phyloP scores from a whole-genome alignment of 2,888 invertebrate genomes.

The Leptinotarsa haldemani region DNA sequence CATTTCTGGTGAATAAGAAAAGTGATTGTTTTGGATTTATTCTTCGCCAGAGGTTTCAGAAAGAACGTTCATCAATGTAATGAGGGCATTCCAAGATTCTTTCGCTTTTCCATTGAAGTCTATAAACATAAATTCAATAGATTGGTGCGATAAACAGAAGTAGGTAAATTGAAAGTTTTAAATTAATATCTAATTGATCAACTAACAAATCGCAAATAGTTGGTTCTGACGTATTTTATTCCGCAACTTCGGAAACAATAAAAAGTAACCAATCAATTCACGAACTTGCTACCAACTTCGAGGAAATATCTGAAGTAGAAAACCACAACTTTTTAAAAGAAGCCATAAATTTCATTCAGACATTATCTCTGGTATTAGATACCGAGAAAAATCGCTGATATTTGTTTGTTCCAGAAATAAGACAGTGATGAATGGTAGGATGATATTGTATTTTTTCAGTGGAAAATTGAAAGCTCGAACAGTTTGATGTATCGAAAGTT shows the following conservation, averaged over 20 bases:
- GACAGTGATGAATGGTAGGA: slow-evolving; percentile 20
- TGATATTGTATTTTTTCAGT: background rate
- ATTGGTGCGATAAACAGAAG: too few species aligned
- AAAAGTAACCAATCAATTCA: background rate
- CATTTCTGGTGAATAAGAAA: too few species aligned
- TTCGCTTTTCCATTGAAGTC: too few species aligned
- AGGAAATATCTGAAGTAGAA: slow-evolving; percentile 23
- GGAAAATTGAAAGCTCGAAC: background rate
- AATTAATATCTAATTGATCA: too few species aligned
- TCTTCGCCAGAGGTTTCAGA: too few species aligned
- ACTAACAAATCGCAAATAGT: too few species aligned
- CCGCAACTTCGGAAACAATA: background rate
- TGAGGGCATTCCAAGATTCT: too few species aligned
- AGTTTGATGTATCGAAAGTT: background rate
- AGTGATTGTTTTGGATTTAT: too few species aligned
- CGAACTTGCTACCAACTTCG: background rate
- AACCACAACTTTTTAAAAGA: slow-evolving; percentile 45
- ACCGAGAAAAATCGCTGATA: slow-evolving; percentile 45
- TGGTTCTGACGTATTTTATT: too few species aligned
- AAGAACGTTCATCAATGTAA: too few species aligned
- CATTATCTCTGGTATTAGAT: slow-evolving; percentile 43
- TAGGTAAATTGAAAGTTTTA: too few species aligned
- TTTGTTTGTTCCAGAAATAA: slow-evolving; percentile 38
- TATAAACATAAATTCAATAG: too few species aligned
- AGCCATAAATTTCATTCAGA: slow-evolving; percentile 42